Conservation (phyloP, 2,113 vertebrate genomes). For the Cyprinodon variegatus region DNA sequence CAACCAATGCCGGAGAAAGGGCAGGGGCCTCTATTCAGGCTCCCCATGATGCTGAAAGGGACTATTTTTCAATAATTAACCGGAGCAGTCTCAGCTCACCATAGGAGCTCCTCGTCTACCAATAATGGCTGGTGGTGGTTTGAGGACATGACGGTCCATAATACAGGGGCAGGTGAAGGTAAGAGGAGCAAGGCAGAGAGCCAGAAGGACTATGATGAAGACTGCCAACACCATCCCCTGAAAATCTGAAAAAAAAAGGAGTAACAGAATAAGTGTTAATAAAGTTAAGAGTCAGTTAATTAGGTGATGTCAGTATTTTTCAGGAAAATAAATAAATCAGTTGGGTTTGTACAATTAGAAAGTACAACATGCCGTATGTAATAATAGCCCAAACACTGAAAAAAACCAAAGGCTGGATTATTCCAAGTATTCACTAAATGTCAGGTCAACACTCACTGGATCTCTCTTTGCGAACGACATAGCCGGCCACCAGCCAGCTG, state of each 20-base stretch:
- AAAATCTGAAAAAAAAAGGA: constrained; percentile 75
- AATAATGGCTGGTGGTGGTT: constrained; percentile 84
- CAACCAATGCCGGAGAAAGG: too few species aligned
- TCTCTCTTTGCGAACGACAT: constrained; percentile 87
- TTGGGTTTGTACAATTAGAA: neutral
- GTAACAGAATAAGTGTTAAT: neutral
- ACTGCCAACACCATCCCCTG: constrained; percentile 84
- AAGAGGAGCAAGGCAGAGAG: constrained; percentile 88
- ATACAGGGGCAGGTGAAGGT: constrained; percentile 94
- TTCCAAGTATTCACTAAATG: neutral
- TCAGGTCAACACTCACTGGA: constrained; percentile 83
- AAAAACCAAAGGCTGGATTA: neutral
- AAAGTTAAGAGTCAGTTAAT: neutral
- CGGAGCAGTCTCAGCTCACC: constrained; percentile 74
- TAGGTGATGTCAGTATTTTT: neutral
- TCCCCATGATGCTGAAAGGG: too few species aligned
- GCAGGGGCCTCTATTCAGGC: too few species aligned
- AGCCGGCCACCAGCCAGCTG: constrained; percentile 91
- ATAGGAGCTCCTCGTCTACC: constrained; percentile 91
- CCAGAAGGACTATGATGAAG: constrained; percentile 84
- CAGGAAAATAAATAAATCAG: neutral
- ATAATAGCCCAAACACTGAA: neutral
- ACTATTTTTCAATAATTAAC: neutral
- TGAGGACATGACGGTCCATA: constrained; percentile 88
- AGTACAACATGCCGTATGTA: too few species aligned